Evolutionary conservation across 2,888 invertebrate species (phyloP), one percentile per base, ranked within the genome.

Genomic region (Melinopterus prodromus): DNA sequence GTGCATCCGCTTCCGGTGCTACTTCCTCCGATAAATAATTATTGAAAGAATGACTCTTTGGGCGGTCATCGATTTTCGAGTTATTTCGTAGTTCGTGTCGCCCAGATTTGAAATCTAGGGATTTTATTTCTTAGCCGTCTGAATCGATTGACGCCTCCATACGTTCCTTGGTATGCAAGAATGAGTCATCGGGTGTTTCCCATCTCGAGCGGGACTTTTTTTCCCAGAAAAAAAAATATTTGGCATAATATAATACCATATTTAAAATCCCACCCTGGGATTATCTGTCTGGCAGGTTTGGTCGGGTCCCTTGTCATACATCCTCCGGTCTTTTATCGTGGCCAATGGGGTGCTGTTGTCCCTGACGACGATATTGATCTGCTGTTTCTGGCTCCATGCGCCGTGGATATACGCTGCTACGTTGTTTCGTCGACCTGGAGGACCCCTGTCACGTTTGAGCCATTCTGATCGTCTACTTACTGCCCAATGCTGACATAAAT

Each of bases 321-420:
- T 53, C 53, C 53, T 53, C 53, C 53, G 53, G 53, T 12, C 7
- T 53, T 53, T 53, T 53, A 53, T 53, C 53, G 9, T 53, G 26
- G 78, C 78, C 78, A 78, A 78, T 78, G 16, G 76, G 76, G 79
- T 37, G 79, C 74, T 70, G 36, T 75, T 79, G 74, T 76, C 79
- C 79, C 16, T 70, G 79, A 75, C 70, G 76, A 75, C 76, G 79
- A 79, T 79, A 79, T 79, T 79, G 79, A 79, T 79, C 79, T 69
- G 76, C 69, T 38, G 72, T 38, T 26, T 37, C 72, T 72, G 53
- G 12, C 53, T 53, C 53, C 53, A 53, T 53, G 53, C 53, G 53
- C 53, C 53, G 53, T 53, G 53, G 53, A 1, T 53, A 53, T 53
- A 53, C 53, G 53, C 53, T 53, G 1, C 53, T 53, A 53, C 53